Percentiles rank a stretch among this genome's conserved stretches.
Conservation (phyloP, 2,113 vertebrate genomes). For the Malurus cyaneus region DNA sequence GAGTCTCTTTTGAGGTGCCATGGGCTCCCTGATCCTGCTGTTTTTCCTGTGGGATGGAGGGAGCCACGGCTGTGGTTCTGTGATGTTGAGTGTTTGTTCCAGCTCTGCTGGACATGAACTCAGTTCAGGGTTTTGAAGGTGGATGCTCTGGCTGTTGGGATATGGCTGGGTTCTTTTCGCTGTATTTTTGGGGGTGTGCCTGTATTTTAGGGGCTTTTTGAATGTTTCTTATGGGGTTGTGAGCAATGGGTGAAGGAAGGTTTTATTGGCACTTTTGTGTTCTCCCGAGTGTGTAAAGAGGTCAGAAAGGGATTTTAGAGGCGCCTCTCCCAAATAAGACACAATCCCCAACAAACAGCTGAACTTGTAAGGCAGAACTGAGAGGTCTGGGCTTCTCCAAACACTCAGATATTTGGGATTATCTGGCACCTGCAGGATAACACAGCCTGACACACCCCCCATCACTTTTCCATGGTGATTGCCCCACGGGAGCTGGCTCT, state of each 20-base stretch:
- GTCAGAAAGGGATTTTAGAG: not conserved
- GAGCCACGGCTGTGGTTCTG: fast-evolving
- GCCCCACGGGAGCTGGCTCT: fast-evolving
- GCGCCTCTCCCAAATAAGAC: not conserved
- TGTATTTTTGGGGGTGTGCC: not conserved
- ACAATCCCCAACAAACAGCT: not conserved
- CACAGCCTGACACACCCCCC: not conserved
- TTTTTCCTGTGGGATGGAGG: not conserved
- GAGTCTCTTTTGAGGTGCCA: not conserved
- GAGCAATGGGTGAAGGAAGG: not conserved
- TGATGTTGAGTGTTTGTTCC: not conserved
- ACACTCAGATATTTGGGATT: not conserved
- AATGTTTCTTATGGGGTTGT: not conserved
- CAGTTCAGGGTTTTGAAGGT: not conserved
- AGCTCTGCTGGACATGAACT: not conserved
- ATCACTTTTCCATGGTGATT: fast-evolving
- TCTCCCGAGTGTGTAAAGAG: not conserved
- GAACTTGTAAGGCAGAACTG: fast-evolving
- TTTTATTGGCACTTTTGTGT: not conserved
- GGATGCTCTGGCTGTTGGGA: not conserved
- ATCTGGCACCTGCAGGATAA: not conserved
- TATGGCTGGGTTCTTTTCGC: not conserved
- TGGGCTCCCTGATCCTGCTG: not conserved
- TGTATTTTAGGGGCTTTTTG: not conserved
- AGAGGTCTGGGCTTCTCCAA: not conserved